Percentiles rank a stretch among this genome's conserved stretches.
These are phyloP conservation scores for Sciurus carolinensis DNA, from an alignment of 2,797 vertebrate genomes.

Conservation along the genomic window DNA sequence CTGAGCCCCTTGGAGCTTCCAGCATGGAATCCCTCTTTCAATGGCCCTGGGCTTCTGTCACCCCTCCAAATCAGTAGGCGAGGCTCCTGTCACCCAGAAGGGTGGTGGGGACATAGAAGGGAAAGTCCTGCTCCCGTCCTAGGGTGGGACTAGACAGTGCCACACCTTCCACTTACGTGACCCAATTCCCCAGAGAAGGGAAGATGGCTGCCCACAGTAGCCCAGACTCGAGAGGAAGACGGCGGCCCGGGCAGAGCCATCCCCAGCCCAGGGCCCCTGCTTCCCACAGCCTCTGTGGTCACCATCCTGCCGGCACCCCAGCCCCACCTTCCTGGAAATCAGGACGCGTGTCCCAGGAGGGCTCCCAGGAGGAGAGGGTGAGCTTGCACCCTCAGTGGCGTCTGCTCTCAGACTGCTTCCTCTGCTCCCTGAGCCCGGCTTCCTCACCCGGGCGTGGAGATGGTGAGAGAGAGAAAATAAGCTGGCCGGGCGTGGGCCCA, in stretches of 20 bases:
- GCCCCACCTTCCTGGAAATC: background rate
- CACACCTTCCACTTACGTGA: background rate
- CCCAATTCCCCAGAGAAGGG: background rate
- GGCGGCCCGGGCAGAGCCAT: background rate
- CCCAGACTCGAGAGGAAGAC: background rate
- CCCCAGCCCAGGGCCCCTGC: background rate
- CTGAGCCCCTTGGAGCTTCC: background rate
- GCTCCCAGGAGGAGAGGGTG: no score
- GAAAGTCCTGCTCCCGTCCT: background rate
- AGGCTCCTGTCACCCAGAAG: background rate
- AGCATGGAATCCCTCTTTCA: background rate
- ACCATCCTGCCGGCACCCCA: rapidly evolving
- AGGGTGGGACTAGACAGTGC: background rate
- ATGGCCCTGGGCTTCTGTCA: background rate
- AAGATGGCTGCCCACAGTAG: background rate
- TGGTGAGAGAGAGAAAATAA: background rate
- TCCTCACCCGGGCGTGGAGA: background rate
- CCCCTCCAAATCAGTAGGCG: background rate
- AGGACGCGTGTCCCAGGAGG: no score
- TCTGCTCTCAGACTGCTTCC: background rate
- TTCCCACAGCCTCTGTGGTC: background rate
- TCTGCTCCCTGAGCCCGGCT: background rate
- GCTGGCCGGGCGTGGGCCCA: background rate
- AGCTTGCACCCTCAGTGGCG: background rate
- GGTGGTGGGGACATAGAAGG: background rate